phyloP scores from a whole-genome alignment of 2,888 invertebrate genomes.

The Cephus sareptanus region DNA sequence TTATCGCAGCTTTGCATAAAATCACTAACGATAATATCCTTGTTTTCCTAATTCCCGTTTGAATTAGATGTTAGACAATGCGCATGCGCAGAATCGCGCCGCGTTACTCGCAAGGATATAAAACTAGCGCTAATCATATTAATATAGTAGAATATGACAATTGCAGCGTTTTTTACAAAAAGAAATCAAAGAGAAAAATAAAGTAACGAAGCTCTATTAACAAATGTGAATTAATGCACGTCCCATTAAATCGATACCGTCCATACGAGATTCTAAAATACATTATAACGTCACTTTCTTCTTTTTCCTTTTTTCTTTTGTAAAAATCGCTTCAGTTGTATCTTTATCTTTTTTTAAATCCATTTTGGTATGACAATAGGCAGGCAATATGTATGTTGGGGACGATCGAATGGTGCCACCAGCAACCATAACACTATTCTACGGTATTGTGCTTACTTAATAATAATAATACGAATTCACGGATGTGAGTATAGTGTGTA shows the following conservation, averaged over 20 bases:
- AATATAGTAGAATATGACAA: constrained; percentile 11
- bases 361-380: constrained; percentile 22
- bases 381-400: constrained; percentile 51
- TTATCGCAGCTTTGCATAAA: constrained; percentile 8
- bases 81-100: not conserved
- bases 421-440: constrained; percentile 51
- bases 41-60: not conserved
- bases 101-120: constrained; percentile 2
- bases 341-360: constrained; percentile 23
- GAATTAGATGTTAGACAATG: not conserved
- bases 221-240: not conserved
- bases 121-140: constrained; percentile 7
- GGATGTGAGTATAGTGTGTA: not conserved
- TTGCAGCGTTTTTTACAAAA: constrained; percentile 21
- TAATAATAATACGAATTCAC: not conserved
- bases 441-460: constrained; percentile 44
- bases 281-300: not conserved
- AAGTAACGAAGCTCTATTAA: not conserved
- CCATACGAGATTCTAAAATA: not conserved
- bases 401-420: constrained; percentile 46
- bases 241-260: not conserved
- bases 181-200: constrained; percentile 3
- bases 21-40: constrained; percentile 22
- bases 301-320: constrained; percentile 21
- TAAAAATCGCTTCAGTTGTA: constrained; percentile 31